These are phyloP conservation scores for Apamea epomidion DNA, from an alignment of 2,888 invertebrate species.

Conservation along the genomic window DNA sequence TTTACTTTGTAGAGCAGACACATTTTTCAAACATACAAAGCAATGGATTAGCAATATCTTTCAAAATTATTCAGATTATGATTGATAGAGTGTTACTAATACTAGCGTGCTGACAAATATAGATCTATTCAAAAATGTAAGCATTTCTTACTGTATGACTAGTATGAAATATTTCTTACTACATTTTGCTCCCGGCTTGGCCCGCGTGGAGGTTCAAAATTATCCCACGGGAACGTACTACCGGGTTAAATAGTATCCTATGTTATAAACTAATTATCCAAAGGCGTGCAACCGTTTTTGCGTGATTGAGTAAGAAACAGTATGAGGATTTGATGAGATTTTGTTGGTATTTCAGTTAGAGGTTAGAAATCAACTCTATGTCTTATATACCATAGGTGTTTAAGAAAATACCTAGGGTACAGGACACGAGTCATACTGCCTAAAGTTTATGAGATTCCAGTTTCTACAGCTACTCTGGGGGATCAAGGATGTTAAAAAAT, in stretches of 20 bases:
- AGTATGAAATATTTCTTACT: background rate
- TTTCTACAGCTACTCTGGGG: background rate
- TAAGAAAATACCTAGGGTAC: background rate
- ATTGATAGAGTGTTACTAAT: no score
- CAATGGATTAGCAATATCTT: no score
- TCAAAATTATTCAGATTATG: no score
- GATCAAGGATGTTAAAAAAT: background rate
- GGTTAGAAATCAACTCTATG: background rate
- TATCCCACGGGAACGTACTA: background rate
- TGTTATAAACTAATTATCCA: background rate
- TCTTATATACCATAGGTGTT: background rate
- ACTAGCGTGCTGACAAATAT: no score
- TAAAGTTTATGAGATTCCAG: slow-evolving; percentile 4
- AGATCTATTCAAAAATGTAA: background rate
- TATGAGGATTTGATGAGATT: background rate
- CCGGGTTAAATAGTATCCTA: background rate
- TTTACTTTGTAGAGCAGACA: no score
- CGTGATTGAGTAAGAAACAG: background rate
- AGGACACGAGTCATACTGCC: background rate
- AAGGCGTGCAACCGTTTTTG: background rate
- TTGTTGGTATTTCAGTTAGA: background rate
- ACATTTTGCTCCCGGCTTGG: background rate
- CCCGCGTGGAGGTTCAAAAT: background rate
- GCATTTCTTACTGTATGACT: background rate
- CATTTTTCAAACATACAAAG: no score